Percentiles rank a stretch among this genome's conserved stretches.
Conservation (phyloP, 2,113 vertebrate genomes). For the Megalops atlanticus region DNA sequence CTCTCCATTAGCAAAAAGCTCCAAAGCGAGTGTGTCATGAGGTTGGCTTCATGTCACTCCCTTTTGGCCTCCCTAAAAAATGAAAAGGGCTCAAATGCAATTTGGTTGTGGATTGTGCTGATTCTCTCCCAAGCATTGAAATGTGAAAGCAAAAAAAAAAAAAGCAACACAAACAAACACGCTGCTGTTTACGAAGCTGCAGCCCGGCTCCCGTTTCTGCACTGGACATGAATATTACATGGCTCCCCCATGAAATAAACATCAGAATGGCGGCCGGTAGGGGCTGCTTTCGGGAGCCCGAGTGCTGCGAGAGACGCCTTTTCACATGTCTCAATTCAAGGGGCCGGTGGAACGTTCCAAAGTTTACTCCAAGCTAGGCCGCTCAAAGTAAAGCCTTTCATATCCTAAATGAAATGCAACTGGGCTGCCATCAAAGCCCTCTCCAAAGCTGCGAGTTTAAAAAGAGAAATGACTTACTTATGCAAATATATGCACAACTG, state of each 20-base stretch:
- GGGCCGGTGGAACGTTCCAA: conserved; percentile 44
- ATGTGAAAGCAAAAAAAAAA: not conserved
- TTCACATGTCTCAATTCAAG: conserved; percentile 16
- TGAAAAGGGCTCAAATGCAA: no score
- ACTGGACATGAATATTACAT: conserved; percentile 30
- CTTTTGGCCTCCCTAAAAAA: no score
- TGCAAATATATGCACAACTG: no score
- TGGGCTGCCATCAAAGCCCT: conserved; percentile 56
- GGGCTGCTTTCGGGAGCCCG: not conserved
- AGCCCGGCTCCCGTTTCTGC: not conserved
- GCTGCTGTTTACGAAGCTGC: conserved; percentile 18
- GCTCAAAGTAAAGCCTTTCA: conserved; percentile 56
- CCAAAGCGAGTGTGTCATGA: no score
- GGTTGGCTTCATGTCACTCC: no score
- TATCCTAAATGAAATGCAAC: conserved; percentile 60
- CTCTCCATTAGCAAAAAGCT: no score
- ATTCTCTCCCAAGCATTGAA: no score
- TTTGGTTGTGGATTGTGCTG: no score
- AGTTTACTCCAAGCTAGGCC: conserved; percentile 43
- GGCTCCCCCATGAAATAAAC: conserved; percentile 34
- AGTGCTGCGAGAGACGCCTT: conserved; percentile 26
- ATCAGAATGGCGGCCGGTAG: not conserved
- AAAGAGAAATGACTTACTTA: not conserved
- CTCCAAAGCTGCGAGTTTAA: conserved; percentile 59
- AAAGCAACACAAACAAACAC: conserved; percentile 3